Evolutionary conservation across 2,888 invertebrate species (phyloP).

Genomic region (Osmoderma eremita): DNA sequence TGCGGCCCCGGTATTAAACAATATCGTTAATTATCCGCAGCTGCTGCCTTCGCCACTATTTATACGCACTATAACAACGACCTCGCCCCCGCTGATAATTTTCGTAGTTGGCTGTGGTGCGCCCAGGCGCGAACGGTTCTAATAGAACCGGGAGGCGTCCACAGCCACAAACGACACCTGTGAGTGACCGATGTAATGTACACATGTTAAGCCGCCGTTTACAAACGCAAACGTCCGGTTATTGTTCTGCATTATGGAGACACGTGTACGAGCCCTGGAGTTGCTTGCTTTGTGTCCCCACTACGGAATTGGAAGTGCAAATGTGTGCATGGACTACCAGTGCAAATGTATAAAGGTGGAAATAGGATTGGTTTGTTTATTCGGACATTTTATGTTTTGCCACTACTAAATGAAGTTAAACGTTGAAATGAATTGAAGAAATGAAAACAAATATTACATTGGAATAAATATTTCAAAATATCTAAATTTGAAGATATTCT

Average conservation of each 20-base stretch:
- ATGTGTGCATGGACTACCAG: too few relatives aligned
- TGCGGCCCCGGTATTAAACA: constrained; percentile 29
- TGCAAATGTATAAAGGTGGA: too few relatives aligned
- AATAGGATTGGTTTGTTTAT: too few relatives aligned
- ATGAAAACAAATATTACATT: too few relatives aligned
- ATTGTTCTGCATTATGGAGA: constrained; percentile 28
- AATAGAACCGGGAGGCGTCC: not conserved
- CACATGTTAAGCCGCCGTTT: constrained; percentile 39
- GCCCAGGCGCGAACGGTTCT: too few relatives aligned
- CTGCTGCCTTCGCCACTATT: constrained; percentile 28
- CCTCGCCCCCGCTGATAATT: constrained; percentile 23
- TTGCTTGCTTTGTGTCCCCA: not conserved
- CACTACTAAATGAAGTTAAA: too few relatives aligned
- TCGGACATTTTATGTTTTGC: too few relatives aligned
- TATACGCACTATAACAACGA: constrained; percentile 38
- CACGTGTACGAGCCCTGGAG: constrained; percentile 7
- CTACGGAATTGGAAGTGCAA: not conserved
- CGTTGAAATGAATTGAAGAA: too few relatives aligned
- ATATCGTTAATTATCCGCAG: constrained; percentile 34
- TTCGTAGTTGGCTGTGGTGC: constrained; percentile 26
- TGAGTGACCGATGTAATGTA: constrained; percentile 43
- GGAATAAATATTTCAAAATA: too few relatives aligned
- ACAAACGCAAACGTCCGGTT: constrained; percentile 27
- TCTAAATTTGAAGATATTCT: too few relatives aligned
- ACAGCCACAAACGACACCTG: constrained; percentile 38